These are phyloP conservation scores for Paratrypauchen microcephalus DNA, from an alignment of 2,797 vertebrate genomes.

Conservation along the genomic window DNA sequence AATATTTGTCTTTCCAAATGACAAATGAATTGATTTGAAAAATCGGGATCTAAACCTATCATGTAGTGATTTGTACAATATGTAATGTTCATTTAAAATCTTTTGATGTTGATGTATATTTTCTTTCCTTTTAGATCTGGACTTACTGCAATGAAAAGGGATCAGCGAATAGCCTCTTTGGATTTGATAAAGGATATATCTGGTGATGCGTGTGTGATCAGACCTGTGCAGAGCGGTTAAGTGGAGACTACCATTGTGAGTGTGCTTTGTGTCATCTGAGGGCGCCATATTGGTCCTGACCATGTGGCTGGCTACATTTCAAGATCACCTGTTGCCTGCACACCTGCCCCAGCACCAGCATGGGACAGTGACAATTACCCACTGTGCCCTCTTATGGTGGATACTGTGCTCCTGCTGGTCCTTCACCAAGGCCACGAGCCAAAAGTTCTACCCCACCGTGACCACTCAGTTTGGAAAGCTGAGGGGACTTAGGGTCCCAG, in stretches of 20 bases:
- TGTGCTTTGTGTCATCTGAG: slow-evolving; percentile 57
- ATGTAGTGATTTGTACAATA: not conserved
- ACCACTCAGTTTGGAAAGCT: slow-evolving; percentile 88
- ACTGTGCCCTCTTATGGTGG: slow-evolving; percentile 77
- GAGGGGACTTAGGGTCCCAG: slow-evolving; percentile 84
- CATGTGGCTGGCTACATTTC: slow-evolving; percentile 74
- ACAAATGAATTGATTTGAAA: not conserved
- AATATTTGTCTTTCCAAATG: not conserved
- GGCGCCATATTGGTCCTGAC: slow-evolving; percentile 61
- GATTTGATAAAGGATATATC: slow-evolving; percentile 55
- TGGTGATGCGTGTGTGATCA: slow-evolving; percentile 68
- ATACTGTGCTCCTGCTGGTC: slow-evolving; percentile 76
- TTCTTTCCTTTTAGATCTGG: slow-evolving; percentile 56
- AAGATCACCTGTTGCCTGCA: slow-evolving; percentile 74
- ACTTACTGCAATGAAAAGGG: slow-evolving; percentile 58
- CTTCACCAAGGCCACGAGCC: slow-evolving; percentile 71
- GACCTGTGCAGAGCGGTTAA: slow-evolving; percentile 53
- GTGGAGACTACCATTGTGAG: slow-evolving; percentile 59
- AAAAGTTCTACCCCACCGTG: slow-evolving; percentile 86
- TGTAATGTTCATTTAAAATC: not conserved
- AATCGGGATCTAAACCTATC: not conserved
- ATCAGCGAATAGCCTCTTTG: slow-evolving; percentile 47
- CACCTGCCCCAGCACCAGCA: slow-evolving; percentile 66
- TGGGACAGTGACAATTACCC: slow-evolving; percentile 72
- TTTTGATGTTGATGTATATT: slow-evolving; percentile 4